phyloP scores from a whole-genome alignment of 2,888 invertebrate species.

The Orthosia incerta region DNA sequence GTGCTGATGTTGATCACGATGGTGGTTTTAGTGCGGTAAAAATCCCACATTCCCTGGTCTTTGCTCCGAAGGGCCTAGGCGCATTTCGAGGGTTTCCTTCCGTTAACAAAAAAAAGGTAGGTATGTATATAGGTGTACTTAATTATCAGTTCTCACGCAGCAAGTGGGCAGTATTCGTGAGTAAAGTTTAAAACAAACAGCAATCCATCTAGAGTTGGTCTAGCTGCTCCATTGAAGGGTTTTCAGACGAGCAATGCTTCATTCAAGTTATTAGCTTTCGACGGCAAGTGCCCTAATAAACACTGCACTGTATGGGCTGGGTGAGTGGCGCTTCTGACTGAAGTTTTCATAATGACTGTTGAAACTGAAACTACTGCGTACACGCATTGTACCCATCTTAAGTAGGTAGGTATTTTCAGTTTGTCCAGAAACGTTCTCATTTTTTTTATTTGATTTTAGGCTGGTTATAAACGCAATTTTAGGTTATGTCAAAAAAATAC shows the following conservation, averaged over 20 bases:
- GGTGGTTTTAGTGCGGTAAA: too few relatives aligned
- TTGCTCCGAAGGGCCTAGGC: too few relatives aligned
- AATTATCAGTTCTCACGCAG: background rate
- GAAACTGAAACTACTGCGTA: background rate
- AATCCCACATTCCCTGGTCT: too few relatives aligned
- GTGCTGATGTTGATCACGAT: too few relatives aligned
- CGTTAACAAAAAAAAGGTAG: too few relatives aligned
- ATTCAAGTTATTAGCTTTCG: slow-evolving; percentile 61
- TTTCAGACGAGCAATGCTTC: slow-evolving; percentile 53
- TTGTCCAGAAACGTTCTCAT: too few relatives aligned
- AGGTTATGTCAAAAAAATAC: too few relatives aligned
- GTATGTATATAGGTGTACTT: background rate
- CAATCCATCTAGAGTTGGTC: slow-evolving; percentile 51
- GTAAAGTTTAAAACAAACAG: slow-evolving; percentile 53
- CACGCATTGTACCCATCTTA: background rate
- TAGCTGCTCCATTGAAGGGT: slow-evolving; percentile 60
- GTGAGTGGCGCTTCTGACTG: slow-evolving; percentile 53
- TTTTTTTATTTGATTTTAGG: too few relatives aligned
- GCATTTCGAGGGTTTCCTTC: too few relatives aligned
- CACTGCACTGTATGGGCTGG: slow-evolving; percentile 28
- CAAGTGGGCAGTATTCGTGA: slow-evolving; percentile 25
- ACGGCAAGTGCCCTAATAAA: slow-evolving; percentile 60
- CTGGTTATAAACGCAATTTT: too few relatives aligned
- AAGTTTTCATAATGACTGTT: slow-evolving; percentile 2
- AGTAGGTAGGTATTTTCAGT: too few relatives aligned